These are phyloP conservation scores for Aelia acuminata DNA, from an alignment of 2,888 invertebrate species.

Conservation along the genomic window DNA sequence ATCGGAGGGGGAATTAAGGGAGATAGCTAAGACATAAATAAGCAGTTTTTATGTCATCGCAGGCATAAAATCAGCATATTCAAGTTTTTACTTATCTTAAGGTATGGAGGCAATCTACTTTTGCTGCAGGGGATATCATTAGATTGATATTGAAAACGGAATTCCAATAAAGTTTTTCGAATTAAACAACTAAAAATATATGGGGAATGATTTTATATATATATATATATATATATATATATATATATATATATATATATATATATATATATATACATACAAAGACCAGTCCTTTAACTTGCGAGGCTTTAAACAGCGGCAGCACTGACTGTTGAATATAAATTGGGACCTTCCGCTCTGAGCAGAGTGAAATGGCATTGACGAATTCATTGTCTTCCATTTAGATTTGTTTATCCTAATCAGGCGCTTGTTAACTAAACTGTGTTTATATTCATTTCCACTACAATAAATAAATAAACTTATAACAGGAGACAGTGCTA, in stretches of 20 bases:
- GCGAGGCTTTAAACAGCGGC: background rate
- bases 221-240: background rate
- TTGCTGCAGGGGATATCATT: no score
- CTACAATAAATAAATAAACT: background rate
- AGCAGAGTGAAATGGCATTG: constrained; percentile 32
- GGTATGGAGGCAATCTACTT: no score
- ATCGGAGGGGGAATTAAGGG: no score
- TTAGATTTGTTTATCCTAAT: constrained; percentile 30
- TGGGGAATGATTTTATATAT: no score
- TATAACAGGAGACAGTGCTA: no score
- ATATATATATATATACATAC: background rate
- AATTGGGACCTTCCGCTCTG: background rate
- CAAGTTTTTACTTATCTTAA: no score
- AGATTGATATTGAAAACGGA: no score
- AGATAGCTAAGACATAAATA: no score
- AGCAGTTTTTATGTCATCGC: no score
- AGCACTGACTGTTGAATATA: constrained; percentile 34
- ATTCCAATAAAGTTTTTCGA: no score
- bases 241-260: background rate
- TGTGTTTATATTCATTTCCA: background rate
- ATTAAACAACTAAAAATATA: no score
- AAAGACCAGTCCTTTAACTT: background rate
- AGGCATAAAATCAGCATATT: no score
- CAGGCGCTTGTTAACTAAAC: background rate
- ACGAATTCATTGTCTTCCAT: constrained; percentile 40